phyloP scores from a whole-genome alignment of 2,113 vertebrate species.

The Noctilio leporinus region DNA sequence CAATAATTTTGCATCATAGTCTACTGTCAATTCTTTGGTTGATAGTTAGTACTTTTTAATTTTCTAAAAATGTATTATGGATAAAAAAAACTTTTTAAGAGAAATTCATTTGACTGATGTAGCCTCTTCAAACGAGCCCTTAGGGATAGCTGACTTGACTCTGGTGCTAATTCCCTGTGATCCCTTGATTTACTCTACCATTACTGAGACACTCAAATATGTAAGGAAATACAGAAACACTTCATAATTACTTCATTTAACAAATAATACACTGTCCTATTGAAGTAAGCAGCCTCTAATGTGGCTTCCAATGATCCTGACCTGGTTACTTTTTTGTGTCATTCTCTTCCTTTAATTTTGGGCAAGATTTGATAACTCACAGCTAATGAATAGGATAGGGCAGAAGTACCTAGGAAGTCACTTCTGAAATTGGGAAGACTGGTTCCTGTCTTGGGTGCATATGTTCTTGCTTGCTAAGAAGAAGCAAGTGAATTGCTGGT shows the following conservation, averaged over 20 bases:
- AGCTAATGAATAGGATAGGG: background rate
- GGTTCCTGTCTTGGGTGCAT: background rate
- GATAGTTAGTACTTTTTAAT: constrained; percentile 2
- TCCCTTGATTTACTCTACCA: background rate
- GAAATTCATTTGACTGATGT: background rate
- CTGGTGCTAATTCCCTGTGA: background rate
- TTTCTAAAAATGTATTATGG: constrained; percentile 34
- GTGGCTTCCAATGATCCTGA: background rate
- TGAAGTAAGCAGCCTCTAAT: background rate
- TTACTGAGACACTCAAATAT: background rate
- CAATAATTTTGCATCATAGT: background rate
- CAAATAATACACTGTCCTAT: background rate
- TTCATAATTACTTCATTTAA: background rate
- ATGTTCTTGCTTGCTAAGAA: background rate
- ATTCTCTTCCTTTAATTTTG: background rate
- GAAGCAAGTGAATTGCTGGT: too few species aligned
- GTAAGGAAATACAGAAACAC: background rate
- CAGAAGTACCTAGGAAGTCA: background rate
- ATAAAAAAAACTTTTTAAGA: background rate
- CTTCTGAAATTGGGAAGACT: background rate
- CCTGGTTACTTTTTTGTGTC: too few species aligned
- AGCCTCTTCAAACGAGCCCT: background rate
- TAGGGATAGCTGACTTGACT: background rate
- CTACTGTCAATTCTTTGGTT: background rate
- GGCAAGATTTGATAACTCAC: background rate